Conservation (phyloP, 1,140 invertebrate genomes). For the Parapsyche elsis region DNA sequence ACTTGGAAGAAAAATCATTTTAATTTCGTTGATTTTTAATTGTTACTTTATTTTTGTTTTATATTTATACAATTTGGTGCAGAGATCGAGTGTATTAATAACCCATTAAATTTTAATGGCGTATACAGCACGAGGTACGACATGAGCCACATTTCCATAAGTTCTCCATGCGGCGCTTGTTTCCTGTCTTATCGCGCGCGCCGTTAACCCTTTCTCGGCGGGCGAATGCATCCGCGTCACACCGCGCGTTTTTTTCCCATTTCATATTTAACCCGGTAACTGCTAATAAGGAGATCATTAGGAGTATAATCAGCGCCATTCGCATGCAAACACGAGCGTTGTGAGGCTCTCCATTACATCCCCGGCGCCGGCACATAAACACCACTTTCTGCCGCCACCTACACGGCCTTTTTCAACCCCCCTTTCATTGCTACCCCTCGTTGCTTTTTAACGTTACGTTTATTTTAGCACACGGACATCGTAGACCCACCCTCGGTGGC, state of each 20-base stretch:
- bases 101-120: constrained; percentile 11
- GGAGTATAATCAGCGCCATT: constrained; percentile 37
- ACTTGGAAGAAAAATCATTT: too few relatives aligned
- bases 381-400: constrained; percentile 23
- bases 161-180: not conserved
- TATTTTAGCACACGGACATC: too few relatives aligned
- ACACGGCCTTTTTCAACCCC: not conserved
- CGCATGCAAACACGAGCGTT: constrained; percentile 31
- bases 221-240: not conserved
- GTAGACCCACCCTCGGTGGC: not conserved
- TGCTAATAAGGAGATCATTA: constrained; percentile 44
- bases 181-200: not conserved
- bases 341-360: constrained; percentile 26
- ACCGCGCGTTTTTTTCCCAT: not conserved
- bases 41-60: too few relatives aligned
- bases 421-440: too few relatives aligned
- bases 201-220: not conserved
- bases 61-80: too few relatives aligned
- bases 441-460: too few relatives aligned
- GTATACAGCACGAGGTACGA: not conserved
- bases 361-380: constrained; percentile 23
- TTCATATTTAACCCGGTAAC: constrained; percentile 39
- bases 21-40: too few relatives aligned
- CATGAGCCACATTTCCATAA: constrained; percentile 8
- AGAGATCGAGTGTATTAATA: not conserved